Evolutionary conservation across 2,113 vertebrate genomes (phyloP).

Genomic region (Danionella cerebrum): DNA sequence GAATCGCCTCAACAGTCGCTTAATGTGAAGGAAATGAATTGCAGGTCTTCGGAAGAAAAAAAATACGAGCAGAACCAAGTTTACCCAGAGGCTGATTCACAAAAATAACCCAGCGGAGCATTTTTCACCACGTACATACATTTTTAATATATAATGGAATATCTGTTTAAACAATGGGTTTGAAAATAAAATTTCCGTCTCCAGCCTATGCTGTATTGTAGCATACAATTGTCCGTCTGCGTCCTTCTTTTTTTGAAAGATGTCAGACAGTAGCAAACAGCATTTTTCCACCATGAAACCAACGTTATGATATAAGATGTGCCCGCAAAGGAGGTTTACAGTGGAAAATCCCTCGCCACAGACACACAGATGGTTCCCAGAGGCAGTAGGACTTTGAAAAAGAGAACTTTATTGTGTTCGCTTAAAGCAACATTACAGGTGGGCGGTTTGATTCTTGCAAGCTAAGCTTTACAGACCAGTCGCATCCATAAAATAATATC

Average conservation of each 20-base stretch:
- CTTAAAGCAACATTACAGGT: background rate
- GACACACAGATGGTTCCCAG: conserved; percentile 15
- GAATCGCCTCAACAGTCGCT: too few relatives aligned
- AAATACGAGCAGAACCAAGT: too few relatives aligned
- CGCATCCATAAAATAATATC: too few relatives aligned
- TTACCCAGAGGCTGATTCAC: too few relatives aligned
- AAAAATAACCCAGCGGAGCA: too few relatives aligned
- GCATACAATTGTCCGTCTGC: conserved; percentile 13
- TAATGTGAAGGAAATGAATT: too few relatives aligned
- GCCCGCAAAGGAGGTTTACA: conserved; percentile 26
- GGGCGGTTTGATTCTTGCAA: background rate
- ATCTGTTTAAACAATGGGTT: too few relatives aligned
- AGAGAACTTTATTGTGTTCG: background rate
- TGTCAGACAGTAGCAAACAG: background rate
- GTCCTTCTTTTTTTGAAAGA: conserved; percentile 11
- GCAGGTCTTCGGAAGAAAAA: too few relatives aligned
- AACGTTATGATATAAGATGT: conserved; percentile 8
- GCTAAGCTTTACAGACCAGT: background rate
- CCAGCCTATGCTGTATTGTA: background rate
- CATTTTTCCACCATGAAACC: background rate
- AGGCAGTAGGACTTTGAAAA: conserved; percentile 14
- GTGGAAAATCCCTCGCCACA: conserved; percentile 17
- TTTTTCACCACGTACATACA: too few relatives aligned
- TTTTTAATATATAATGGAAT: too few relatives aligned
- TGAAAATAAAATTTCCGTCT: too few relatives aligned